phyloP scores from a whole-genome alignment of 1,140 invertebrate genomes.

The Galleria mellonella region DNA sequence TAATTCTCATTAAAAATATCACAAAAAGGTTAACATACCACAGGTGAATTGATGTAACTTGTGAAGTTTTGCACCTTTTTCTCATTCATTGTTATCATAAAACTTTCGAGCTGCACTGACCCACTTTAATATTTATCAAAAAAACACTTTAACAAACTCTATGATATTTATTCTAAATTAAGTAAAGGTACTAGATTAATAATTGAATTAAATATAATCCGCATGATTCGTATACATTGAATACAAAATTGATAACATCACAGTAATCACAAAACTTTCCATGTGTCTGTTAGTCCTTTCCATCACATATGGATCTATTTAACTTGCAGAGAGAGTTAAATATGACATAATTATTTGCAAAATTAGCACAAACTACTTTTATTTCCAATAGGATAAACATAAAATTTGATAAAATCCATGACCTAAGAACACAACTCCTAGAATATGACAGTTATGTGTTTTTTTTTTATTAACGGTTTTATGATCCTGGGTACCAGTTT shows the following conservation, averaged over 20 bases:
- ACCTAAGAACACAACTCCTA: too few species aligned
- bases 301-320: not conserved
- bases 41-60: slow-evolving; percentile 61
- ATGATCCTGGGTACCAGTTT: too few species aligned
- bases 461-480: too few species aligned
- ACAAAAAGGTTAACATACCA: slow-evolving; percentile 24
- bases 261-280: not conserved
- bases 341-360: slow-evolving; percentile 16
- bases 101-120: slow-evolving; percentile 36
- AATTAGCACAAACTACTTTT: slow-evolving; percentile 12
- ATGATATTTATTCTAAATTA: slow-evolving; percentile 17
- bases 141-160: not conserved
- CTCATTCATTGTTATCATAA: slow-evolving; percentile 64
- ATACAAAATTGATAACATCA: slow-evolving; percentile 60
- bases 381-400: slow-evolving; percentile 8
- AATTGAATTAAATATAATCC: slow-evolving; percentile 35
- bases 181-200: slow-evolving; percentile 19
- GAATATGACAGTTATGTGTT: too few species aligned
- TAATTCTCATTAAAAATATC: too few species aligned
- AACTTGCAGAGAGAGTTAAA: not conserved
- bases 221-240: slow-evolving; percentile 50
- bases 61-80: slow-evolving; percentile 62
- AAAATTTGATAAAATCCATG: slow-evolving; percentile 10
- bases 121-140: slow-evolving; percentile 29
- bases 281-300: not conserved